Evolutionary conservation across 1,140 invertebrate genomes (phyloP), one percentile per base, ranked within the genome.

Genomic region (Bombus difficillimus): DNA sequence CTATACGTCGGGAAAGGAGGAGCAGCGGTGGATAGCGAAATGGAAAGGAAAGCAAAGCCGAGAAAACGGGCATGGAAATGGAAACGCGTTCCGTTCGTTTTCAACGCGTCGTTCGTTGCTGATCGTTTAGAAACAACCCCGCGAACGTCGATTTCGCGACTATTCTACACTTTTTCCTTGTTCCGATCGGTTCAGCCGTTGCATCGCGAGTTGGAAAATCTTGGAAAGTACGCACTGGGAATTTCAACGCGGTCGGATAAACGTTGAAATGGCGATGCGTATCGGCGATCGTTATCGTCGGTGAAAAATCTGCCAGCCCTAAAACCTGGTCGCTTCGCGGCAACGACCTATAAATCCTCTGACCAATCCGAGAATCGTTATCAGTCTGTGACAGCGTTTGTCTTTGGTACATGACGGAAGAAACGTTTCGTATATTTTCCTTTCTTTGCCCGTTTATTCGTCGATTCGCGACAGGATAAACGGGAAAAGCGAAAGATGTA

Each of bases 241-340:
- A 34, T 34, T 32, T 66, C 64, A 66, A 66, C n/a, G 64, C 73
- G 43, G 28, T 15, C 73, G 43, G n/a, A 47, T 32, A 22, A 73
- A 73, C 71, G 39, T 32, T n/a, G 8, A n/a, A 15, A 39, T 15
- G 22, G 13, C 57, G 73, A 77, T 57, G 37, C 15, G 28, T 69
- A 57, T 83, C 82, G 37, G 25, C 22, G 41, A 69, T 47, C n/a
- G 66, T 37, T 62, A 79, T 84, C 83, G 41, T 18, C 10, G 0
- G 53, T 68, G 83, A 64, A 84, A 79, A 84, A 84, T 84, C 83
- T 39, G 64, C 43, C 64, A 28, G 15, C 66, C 83, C 83, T 79
- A 59, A 69, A 59, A 59, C 32, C 66, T 25, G 9, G 15, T 13
- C n/a, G 66, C 57, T 62, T 78, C 39, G 66, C 62, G n/a, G 53